Base-by-base conservation (phyloP, 92 coral and sea anemone genomes). In the Isaurus tuberculatus region DNA sequence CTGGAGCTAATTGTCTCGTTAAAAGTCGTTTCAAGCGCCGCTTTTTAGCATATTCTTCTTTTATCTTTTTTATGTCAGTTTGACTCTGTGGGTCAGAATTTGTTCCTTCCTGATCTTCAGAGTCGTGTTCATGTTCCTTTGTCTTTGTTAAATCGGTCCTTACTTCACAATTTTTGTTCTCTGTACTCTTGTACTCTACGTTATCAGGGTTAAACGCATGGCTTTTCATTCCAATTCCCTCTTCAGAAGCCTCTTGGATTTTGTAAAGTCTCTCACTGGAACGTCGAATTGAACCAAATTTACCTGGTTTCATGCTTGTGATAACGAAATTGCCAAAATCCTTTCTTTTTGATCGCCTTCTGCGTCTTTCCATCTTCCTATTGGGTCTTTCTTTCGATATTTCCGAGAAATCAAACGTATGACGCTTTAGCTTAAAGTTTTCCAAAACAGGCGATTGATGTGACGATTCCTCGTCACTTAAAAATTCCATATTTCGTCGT, bases 281-380 rank as follows among this genome's bases (percentile, higher is more conserved):
- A 1, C 90, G 88, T 61, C 99, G 90, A 8, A 96, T 80, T 34
- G 99, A 96, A 53, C 98, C 89, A 85, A 93, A 96, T 68, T 86
- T 89, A 17, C 99, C 96, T 25, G 96, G 94, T 72, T 88, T 92
- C 9, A 96, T 75, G 28, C 89, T 63, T 16, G 97, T 94, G 15
- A 92, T 87, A 30, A 96, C 99, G 68, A 96, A 96, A 80, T 96
- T 96, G 61, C 92, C 98, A 48, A 94, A 96, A 32, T 88, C 92
- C 40, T 80, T 83, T n/a, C 88, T 77, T 33, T 90, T 92, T 55
- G 90, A 61, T 3, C 80, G 49, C 66, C 90, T 87, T 27, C 88
- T 85, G 28, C 85, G 34, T 37, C 83, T 79, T 23, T 87, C 81
- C 15, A 75, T 85, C 78, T 68, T 89, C n/a, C 84, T 73, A 5